Evolutionary conservation across 2,797 vertebrate genomes (phyloP).

Genomic region (Epinephelus malabaricus): DNA sequence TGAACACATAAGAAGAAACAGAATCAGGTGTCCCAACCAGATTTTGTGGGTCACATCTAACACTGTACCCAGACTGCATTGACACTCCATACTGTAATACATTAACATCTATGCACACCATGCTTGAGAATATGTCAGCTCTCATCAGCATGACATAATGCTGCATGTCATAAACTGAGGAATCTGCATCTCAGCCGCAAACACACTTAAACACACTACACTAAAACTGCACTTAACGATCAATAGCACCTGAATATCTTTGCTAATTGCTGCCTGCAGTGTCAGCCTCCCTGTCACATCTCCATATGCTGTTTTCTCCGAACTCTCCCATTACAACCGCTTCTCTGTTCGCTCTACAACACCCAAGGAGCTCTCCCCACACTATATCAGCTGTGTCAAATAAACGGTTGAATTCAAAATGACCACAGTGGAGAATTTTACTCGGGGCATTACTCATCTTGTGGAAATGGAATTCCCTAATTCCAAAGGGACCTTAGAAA

Average conservation of each 20-base stretch:
- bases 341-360: slow-evolving; percentile 44
- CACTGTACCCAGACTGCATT: not conserved
- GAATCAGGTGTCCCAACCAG: not conserved
- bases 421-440: slow-evolving; percentile 72
- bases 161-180: slow-evolving; percentile 14
- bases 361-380: slow-evolving; percentile 37
- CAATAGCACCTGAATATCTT: slow-evolving; percentile 42
- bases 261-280: slow-evolving; percentile 63
- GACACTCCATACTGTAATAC: not conserved
- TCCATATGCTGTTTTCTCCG: slow-evolving; percentile 69
- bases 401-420: slow-evolving; percentile 70
- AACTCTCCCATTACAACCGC: slow-evolving; percentile 48
- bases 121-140: slow-evolving; percentile 16
- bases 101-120: slow-evolving; percentile 16
- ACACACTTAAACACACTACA: not conserved
- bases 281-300: slow-evolving; percentile 62
- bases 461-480: slow-evolving; percentile 75
- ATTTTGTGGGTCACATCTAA: not conserved
- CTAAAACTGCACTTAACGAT: slow-evolving; percentile 47
- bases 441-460: slow-evolving; percentile 74
- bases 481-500: slow-evolving; percentile 71
- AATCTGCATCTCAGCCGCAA: slow-evolving; percentile 31
- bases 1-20: not conserved
- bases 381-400: slow-evolving; percentile 71
- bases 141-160: slow-evolving; percentile 24